phyloP scores from a whole-genome alignment of 2,888 invertebrate species.

The Thysanoteuthis rhombus region DNA sequence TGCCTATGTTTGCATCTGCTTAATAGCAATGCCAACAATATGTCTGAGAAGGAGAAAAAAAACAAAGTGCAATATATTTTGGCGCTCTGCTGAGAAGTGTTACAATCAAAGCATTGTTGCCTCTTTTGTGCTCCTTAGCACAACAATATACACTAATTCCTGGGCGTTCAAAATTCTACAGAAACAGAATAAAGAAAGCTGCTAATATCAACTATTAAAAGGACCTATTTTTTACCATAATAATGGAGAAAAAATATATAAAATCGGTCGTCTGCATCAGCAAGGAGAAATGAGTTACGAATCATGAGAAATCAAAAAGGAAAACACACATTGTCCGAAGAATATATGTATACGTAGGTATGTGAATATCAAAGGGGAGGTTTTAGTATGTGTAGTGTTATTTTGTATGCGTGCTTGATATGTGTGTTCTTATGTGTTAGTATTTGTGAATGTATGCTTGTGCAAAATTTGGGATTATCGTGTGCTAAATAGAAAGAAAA shows the following conservation, averaged over 20 bases:
- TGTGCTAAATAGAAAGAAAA: too few species aligned
- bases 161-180: background rate
- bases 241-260: background rate
- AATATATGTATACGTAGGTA: too few species aligned
- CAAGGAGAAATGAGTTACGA: background rate
- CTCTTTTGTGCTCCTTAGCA: background rate
- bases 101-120: background rate
- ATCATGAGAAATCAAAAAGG: background rate
- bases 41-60: background rate
- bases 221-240: background rate
- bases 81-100: background rate
- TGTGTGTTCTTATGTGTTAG: too few species aligned
- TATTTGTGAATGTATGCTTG: too few species aligned
- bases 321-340: background rate
- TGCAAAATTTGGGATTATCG: too few species aligned
- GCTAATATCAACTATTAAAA: background rate
- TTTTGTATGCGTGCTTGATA: too few species aligned
- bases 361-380: too few species aligned
- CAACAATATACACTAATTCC: conserved; percentile 12
- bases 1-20: background rate
- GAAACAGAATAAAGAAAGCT: background rate
- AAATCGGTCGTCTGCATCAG: background rate
- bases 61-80: background rate
- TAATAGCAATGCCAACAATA: background rate
- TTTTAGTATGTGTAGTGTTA: too few species aligned